Percentiles rank a stretch among this genome's conserved stretches.
Evolutionary conservation across 2,113 vertebrate genomes (phyloP).

Genomic region (Burhinus bistriatus): DNA sequence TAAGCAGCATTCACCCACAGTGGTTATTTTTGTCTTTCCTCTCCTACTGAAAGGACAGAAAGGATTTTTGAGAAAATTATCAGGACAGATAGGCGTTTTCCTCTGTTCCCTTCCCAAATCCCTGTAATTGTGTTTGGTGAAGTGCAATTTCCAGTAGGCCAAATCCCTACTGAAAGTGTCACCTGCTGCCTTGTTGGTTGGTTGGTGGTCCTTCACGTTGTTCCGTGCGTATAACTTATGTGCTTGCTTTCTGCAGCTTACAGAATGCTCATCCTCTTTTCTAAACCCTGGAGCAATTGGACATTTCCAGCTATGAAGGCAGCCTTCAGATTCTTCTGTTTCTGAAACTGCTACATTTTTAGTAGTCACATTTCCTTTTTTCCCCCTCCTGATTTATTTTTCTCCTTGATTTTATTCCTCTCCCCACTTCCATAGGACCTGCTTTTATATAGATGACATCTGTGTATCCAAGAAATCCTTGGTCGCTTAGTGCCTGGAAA

Average conservation of each 20-base stretch:
- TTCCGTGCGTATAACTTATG: background rate
- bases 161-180: background rate
- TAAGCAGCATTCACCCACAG: background rate
- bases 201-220: background rate
- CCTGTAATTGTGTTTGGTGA: accelerated
- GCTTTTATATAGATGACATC: background rate
- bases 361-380: background rate
- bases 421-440: background rate
- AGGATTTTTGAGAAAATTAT: background rate
- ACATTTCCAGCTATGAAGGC: background rate
- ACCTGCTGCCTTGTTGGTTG: background rate
- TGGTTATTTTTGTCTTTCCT: background rate
- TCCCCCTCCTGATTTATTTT: background rate
- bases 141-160: background rate
- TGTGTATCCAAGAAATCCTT: background rate
- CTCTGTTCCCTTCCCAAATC: background rate
- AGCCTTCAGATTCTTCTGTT: background rate
- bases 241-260: background rate
- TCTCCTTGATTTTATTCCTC: background rate
- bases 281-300: background rate
- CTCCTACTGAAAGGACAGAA: background rate
- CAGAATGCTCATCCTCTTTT: background rate
- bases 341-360: background rate
- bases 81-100: background rate
- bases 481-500: background rate